A percentile compares a stretch with the other conserved stretches of the same genome.
phyloP scores from a whole-genome alignment of 92 coral and sea anemone genomes.

The Parazoanthus swiftii region DNA sequence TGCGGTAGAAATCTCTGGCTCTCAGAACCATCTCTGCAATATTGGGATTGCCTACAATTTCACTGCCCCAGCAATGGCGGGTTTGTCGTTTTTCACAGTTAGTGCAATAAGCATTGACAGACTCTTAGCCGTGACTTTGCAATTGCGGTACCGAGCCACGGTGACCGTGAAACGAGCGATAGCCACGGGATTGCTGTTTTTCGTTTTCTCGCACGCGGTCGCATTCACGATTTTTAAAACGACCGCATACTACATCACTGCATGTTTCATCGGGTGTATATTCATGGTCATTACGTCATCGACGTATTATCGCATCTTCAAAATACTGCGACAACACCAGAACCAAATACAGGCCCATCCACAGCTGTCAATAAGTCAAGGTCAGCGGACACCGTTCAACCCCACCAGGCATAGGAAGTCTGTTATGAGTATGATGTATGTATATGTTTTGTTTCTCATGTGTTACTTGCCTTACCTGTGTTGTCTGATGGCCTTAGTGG shows the following conservation, averaged over 20 bases:
- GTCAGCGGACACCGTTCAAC: not conserved
- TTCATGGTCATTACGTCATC: constrained; percentile 5
- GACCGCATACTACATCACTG: not conserved
- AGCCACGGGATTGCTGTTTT: not conserved
- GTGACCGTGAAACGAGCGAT: constrained; percentile 7
- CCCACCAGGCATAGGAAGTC: not conserved
- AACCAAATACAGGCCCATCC: not conserved
- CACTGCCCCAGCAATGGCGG: constrained; percentile 28
- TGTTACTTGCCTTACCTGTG: constrained; percentile 18
- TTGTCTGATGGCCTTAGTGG: not conserved
- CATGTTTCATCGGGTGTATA: not conserved
- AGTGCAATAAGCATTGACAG: constrained; percentile 30
- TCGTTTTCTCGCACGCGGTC: not conserved
- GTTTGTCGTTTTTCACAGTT: constrained; percentile 17
- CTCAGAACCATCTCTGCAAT: not conserved
- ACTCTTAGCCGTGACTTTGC: not conserved
- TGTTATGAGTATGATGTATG: constrained; percentile 10
- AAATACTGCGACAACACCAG: not conserved
- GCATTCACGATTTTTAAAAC: constrained; percentile 15
- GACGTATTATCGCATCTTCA: constrained; percentile 8
- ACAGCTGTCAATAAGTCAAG: not conserved
- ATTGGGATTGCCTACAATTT: constrained; percentile 5
- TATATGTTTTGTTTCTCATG: not conserved
- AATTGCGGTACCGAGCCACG: not conserved
- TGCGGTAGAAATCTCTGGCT: not conserved